Evolutionary conservation across 2,888 invertebrate species (phyloP).

Genomic region (Spisula subtruncata): DNA sequence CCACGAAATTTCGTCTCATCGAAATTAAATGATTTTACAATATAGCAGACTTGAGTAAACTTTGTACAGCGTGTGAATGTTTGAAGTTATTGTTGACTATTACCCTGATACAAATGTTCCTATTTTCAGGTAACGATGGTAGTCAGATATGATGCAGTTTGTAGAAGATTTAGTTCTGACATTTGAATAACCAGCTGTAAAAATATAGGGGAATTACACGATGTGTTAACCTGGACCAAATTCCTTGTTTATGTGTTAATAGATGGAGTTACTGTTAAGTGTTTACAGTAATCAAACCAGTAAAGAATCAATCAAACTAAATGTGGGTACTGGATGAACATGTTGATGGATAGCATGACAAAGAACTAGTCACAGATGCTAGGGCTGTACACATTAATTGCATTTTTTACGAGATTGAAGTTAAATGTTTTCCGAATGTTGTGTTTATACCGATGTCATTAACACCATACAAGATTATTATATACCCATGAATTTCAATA

Average conservation of each 20-base stretch:
- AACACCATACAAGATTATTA: not conserved
- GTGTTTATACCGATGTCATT: not conserved
- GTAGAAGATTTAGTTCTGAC: not conserved
- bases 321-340: not conserved
- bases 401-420: not conserved
- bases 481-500: not conserved
- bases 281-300: not conserved
- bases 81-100: too few species aligned
- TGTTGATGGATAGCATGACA: not conserved
- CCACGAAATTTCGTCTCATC: too few species aligned
- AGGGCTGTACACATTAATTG: not conserved
- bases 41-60: too few species aligned
- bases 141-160: conserved; percentile 29
- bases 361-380: not conserved
- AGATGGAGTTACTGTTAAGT: not conserved
- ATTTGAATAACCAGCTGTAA: not conserved
- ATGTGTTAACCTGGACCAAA: conserved; percentile 3
- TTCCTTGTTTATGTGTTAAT: conserved; percentile 11
- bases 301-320: not conserved
- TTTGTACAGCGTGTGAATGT: too few species aligned
- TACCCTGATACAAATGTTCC: not conserved
- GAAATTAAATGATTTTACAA: too few species aligned
- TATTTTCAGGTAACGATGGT: conserved; percentile 19
- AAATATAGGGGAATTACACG: not conserved
- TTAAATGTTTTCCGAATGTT: not conserved